A percentile compares a stretch with the other conserved stretches of the same genome.
Conservation (phyloP, 2,888 invertebrate genomes). For the Anodontia alba region DNA sequence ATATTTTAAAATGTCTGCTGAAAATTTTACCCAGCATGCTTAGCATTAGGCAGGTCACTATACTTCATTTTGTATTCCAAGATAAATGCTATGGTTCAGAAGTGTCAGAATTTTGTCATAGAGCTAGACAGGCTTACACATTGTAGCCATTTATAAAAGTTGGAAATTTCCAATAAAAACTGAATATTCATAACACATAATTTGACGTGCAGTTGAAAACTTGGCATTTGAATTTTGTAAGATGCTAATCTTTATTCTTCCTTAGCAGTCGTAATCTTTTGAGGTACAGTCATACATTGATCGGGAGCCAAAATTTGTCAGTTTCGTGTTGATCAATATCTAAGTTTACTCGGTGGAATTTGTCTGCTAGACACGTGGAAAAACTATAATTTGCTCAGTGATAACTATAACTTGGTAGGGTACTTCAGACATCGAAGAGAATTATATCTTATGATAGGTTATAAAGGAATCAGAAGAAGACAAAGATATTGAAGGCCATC, state of each 20-base stretch:
- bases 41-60: background rate
- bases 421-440: background rate
- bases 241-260: conserved; percentile 10
- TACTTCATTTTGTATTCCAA: background rate
- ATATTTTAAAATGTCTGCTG: too few relatives aligned
- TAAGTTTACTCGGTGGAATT: conserved; percentile 18
- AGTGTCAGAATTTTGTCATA: conserved; percentile 1
- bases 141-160: background rate
- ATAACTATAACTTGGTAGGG: background rate
- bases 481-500: too few relatives aligned
- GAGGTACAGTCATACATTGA: conserved; percentile 10
- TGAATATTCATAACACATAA: too few relatives aligned
- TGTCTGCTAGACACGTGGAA: background rate
- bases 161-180: too few relatives aligned
- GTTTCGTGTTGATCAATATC: conserved; percentile 6
- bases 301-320: background rate
- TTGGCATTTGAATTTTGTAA: background rate
- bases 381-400: conserved; percentile 6
- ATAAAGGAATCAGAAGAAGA: too few relatives aligned
- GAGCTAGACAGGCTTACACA: background rate
- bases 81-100: background rate
- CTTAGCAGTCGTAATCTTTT: background rate
- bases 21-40: too few relatives aligned
- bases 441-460: too few relatives aligned
- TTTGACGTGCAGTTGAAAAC: background rate